phyloP scores from a whole-genome alignment of 2,888 invertebrate species.

The Eupithecia exiguata region DNA sequence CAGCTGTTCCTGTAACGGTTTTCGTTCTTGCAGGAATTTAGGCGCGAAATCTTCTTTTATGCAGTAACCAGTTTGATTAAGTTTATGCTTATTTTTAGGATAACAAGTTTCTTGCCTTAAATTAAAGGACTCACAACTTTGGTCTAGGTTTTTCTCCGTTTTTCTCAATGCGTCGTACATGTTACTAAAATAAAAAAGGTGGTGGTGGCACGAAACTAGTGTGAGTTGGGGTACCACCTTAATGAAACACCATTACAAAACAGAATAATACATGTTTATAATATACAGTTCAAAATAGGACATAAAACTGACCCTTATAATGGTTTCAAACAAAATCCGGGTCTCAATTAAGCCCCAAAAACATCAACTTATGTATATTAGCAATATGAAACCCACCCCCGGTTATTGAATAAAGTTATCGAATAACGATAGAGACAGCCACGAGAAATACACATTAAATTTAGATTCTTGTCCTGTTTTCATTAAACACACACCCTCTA shows the following conservation, averaged over 20 bases:
- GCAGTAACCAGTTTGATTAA: no score
- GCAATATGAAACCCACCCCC: constrained; percentile 50
- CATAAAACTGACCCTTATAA: constrained; percentile 11
- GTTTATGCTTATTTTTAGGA: no score
- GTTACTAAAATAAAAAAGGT: no score
- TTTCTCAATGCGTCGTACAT: no score
- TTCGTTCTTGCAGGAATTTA: no score
- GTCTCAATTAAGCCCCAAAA: constrained; percentile 46
- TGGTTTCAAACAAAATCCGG: constrained; percentile 30
- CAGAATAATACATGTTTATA: not conserved
- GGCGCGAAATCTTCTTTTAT: no score
- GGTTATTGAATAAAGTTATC: constrained; percentile 60
- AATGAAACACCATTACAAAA: not conserved
- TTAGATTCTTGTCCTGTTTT: constrained; percentile 69
- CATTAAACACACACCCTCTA: constrained; percentile 65
- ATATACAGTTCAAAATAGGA: not conserved
- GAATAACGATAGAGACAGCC: constrained; percentile 62
- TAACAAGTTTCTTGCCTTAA: no score
- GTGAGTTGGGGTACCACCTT: no score
- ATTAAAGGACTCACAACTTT: no score
- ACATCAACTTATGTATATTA: constrained; percentile 36
- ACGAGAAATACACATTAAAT: constrained; percentile 64
- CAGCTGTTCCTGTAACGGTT: no score
- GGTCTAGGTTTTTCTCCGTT: no score
- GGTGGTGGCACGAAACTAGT: no score